phyloP scores from a whole-genome alignment of 2,113 vertebrate species.

The Colaptes auratus region DNA sequence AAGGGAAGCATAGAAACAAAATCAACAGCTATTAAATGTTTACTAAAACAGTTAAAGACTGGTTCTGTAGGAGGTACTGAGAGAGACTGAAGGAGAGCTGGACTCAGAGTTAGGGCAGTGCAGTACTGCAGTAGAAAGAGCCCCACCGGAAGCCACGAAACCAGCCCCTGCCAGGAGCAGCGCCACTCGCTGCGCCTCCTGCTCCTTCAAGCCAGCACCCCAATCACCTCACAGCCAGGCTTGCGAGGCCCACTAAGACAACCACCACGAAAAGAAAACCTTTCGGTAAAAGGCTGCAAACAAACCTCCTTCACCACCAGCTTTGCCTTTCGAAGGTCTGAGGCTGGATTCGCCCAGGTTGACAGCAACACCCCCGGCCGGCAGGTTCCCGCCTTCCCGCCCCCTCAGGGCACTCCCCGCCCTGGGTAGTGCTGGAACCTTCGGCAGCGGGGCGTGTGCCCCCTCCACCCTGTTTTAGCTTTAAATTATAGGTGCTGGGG shows the following conservation, averaged over 20 bases:
- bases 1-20: background rate
- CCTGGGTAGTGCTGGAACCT: background rate
- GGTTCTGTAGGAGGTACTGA: background rate
- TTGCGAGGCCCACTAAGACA: accelerated
- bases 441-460: accelerated
- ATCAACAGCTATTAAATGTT: background rate
- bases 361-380: accelerated
- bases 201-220: background rate
- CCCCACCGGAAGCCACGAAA: background rate
- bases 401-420: background rate
- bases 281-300: background rate
- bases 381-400: accelerated
- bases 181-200: background rate
- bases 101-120: accelerated
- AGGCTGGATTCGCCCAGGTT: accelerated
- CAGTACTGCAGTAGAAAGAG: accelerated
- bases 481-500: accelerated
- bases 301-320: background rate
- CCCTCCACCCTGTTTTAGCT: background rate
- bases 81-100: accelerated
- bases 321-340: accelerated
- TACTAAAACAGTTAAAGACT: accelerated
- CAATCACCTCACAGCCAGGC: accelerated
- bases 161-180: accelerated
- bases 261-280: accelerated